Evolutionary conservation across 2,888 invertebrate genomes (phyloP), one percentile per base, ranked within the genome.

Genomic region (Eugnorisma glareosa): DNA sequence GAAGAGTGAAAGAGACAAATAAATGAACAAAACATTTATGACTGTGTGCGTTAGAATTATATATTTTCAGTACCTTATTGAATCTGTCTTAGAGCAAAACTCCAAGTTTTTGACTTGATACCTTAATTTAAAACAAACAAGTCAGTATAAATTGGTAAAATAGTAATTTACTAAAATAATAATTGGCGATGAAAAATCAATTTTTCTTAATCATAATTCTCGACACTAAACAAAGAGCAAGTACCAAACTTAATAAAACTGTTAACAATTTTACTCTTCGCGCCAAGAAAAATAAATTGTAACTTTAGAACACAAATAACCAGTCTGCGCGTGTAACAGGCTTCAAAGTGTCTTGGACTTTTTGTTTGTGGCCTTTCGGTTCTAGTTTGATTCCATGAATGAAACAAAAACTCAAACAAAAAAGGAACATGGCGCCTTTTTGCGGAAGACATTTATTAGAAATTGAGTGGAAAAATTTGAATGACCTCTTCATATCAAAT

Each of bases 271-370:
- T 64, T 43, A 63, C 28, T 61, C 7, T 54, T 64, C 8, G 24
- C 21, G n/a, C 18, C 28, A 35, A 43, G n/a, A 77, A 64, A 59
- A 35, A 66, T 40, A 63, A 57, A 48, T 35, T 28, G 24, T 43
- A 57, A 35, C 18, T 31, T 45, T 11, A 4, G 13, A 10, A 3
- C 21, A 59, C 68, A 73, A 45, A 64, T n/a, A 71, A 64, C 24
- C 59, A 31, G 40, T 67, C 48, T 73, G 31, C 40, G 67, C 35
- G 37, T 77, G 45, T 77, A 77, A 77, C 67, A 64, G 54, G 67
- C 67, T 40, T 78, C 45, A 63, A 59, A 83, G 48, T 77, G 57
- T 73, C 61, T 73, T 76, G 35, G 40, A 75, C 45, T 68, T 81
- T 74, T 69, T 76, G 63, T 73, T 69, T 57, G 48, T 21, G 35